Base-by-base conservation (phyloP, 2,797 vertebrate genomes). In the Spondyliosoma cantharus region DNA sequence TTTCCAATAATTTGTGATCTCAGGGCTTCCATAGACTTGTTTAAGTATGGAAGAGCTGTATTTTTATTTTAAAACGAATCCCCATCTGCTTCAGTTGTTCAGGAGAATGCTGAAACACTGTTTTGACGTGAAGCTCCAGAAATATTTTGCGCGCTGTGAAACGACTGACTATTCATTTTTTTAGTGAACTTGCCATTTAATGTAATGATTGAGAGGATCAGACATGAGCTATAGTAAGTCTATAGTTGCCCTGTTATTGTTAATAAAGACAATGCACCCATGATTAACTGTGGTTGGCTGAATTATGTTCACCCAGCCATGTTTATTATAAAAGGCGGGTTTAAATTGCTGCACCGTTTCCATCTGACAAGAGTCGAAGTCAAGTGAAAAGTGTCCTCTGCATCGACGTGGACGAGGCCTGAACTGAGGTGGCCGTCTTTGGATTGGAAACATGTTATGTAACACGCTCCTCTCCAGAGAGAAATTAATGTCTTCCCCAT, bases 361-460 rank as follows among this genome's bases (percentile, higher is more conserved):
- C 19, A 19, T 74, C 54, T 65, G 43, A 78, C 59, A 50, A 54
- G 57, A 63, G 50, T 63, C 46, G 24, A 50, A 24, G 76, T 72
- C 80, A 37, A 53, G 32, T 59, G 66, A 73, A 43, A 81, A 56
- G 60, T 82, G 57, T 43, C 58, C 64, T 83, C 25, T 65, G 61
- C 76, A 57, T 71, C 42, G 56, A 65, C 82, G 75, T 65, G 22
- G 52, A 79, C 13, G 43, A 82, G 76, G 56, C 76, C 71, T 69
- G 37, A 52, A 42, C 65, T 70, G 37, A 83, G 76, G 64, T 65
- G 76, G 50, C 65, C 65, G 78, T 80, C 77, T 78, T 52, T 42
- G 42, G 66, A 80, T 83, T 83, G 84, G 72, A 87, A 92, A 86
- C 57, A 42, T 72, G 56, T 92, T 90, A 89, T 84, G 78, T 81